Evolutionary conservation across 2,888 invertebrate species (phyloP), one percentile per base, ranked within the genome.

Genomic region (Pherbina coryleti): DNA sequence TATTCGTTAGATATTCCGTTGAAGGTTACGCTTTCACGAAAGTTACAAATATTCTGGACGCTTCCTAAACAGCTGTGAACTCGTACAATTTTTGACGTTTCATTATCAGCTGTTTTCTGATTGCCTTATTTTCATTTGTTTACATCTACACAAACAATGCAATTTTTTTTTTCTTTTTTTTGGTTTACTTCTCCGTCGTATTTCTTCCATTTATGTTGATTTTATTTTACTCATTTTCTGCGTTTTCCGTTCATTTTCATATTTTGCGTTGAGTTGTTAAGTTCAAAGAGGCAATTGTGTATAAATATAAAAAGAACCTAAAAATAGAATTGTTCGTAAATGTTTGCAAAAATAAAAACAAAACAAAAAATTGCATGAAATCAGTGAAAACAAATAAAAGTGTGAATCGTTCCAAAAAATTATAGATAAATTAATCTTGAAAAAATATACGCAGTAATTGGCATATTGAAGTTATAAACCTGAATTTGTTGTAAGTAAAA

Each of bases 101-200:
- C 53, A 28, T 31, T 37, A 28, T 49, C 76, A 76, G 77, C 77
- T 77, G 72, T 72, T 72, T 25, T 72, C 72, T 72, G 66, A 70
- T 76, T 60, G 44, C 75, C 25, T 60, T 60, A 5, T 60, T 22
- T 57, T 9, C 55, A 55, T 55, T 55, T 22, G 19, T 25, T 22
- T 60, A 8, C 11, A 25, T 22, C 57, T 9, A 11, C 22, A 22
- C 57, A 14, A 11, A 60, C 19, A 60, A 28, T 28, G 28, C 22
- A 0, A 8, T 25, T 25, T 22, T 1, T 60, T 37, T 67, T 3
- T 66, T 31, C 5, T 37, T n/a, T 25, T 28, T 62, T 31, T 25
- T 9, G 7, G 8, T 25, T 62, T 17, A 5, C 31, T 62, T n/a
- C 11, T 51, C 28, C 75, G 55, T 55, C 55, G 34, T 34, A 53